Base-by-base conservation (phyloP, 2,797 vertebrate genomes). In the Melopsittacus undulatus region DNA sequence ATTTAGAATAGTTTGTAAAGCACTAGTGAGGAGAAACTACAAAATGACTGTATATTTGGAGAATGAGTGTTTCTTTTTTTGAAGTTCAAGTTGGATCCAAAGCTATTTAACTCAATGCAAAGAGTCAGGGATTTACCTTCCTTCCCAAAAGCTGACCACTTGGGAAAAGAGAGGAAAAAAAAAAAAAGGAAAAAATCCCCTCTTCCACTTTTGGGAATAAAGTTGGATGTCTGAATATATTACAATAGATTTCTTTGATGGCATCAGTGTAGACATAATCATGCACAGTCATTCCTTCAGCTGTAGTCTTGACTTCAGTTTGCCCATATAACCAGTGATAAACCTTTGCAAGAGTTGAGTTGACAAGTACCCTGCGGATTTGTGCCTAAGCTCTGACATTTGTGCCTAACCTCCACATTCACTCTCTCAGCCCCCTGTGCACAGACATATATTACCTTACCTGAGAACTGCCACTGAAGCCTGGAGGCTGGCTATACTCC, bases 401-500 rank as follows among this genome's bases (percentile, higher is more conserved):
- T 57, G 21, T 57, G 56, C 29, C 57, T 66, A 62, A 8, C 3
- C 59, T 76, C 61, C 26, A 18, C 20, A 4, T 5, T 16, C 20
- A 16, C 72, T 15, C 38, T 5, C 38, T 5, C n/a, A 48, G 22
- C 4, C 57, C 27, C 2, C 42, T 7, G 1, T 23, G 49, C 13
- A 52, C 27, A 93, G 46, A 90, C 62, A 40, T 20, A 2, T 6
- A 69, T 86, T 56, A 51, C 57, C 94, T 97, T 97, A 99, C 99
- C 98, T 99, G 99, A 85, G 98, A 98, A 85, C 98, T 98, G 96
- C 98, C 99, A 94, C 98, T 98, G 98, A 99, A 99, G 92, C 99
- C 99, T 87, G 99, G 99, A 95, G 99, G 98, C 66, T 99, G 99
- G 94, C 96, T 99, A 94, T 99, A 99, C 94, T 99, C 99, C 70